A percentile compares a stretch with the other conserved stretches of the same genome.
Conservation (phyloP, 2,888 invertebrate species). For the Periphyllus acericola region DNA sequence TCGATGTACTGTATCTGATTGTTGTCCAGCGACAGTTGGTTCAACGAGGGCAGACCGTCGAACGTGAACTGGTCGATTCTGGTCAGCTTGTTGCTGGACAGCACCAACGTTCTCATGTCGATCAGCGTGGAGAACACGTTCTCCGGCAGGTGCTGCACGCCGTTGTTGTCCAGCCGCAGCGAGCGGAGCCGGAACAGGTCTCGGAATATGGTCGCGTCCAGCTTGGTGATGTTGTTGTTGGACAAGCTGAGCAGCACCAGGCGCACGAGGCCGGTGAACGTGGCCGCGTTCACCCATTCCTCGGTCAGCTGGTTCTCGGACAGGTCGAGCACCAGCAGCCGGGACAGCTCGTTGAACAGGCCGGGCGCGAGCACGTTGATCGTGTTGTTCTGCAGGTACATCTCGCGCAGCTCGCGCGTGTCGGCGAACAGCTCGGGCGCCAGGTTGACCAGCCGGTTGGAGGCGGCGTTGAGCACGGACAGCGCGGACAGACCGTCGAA, state of each 20-base stretch:
- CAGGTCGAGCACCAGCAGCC: conserved; percentile 80
- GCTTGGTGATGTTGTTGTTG: conserved; percentile 78
- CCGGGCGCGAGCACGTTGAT: conserved; percentile 84
- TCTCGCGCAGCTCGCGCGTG: conserved; percentile 80
- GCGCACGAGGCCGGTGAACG: conserved; percentile 80
- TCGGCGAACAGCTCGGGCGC: conserved; percentile 85
- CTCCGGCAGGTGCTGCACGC: conserved; percentile 80
- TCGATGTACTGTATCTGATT: conserved; percentile 81
- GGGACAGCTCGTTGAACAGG: conserved; percentile 79
- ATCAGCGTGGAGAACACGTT: conserved; percentile 80
- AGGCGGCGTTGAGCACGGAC: conserved; percentile 79
- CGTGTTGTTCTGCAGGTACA: conserved; percentile 84
- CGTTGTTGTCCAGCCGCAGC: conserved; percentile 81
- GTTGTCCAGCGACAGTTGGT: conserved; percentile 81
- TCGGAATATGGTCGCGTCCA: conserved; percentile 81
- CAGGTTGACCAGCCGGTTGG: conserved; percentile 82
- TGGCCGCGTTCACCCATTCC: conserved; percentile 84
- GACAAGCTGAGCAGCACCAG: conserved; percentile 82
- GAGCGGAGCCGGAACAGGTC: conserved; percentile 84
- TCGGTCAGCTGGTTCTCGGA: conserved; percentile 83
- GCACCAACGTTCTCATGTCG: conserved; percentile 82
- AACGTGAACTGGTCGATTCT: conserved; percentile 80
- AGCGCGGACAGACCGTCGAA: conserved; percentile 80
- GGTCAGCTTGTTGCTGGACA: conserved; percentile 83
- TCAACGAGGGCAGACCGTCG: conserved; percentile 79